phyloP scores from a whole-genome alignment of 2,113 vertebrate species.

The Vulpes ferrilata region DNA sequence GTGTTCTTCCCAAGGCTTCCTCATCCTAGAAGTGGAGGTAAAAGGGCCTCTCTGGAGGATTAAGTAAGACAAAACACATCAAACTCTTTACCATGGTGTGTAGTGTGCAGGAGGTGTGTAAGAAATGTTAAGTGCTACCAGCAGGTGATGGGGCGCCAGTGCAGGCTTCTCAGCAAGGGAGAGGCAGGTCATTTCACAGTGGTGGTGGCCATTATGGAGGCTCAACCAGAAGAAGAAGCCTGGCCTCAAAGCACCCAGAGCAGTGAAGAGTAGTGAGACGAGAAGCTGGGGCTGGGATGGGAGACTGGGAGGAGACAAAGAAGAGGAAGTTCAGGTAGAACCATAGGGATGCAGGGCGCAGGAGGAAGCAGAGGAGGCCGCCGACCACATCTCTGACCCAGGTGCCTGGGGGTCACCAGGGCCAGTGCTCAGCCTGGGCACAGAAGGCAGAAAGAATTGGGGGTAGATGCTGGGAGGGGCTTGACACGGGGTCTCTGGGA shows the following conservation, averaged over 20 bases:
- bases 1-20: too few relatives aligned
- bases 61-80: not conserved
- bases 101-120: not conserved
- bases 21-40: not conserved
- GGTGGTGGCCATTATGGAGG: not conserved
- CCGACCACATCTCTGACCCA: rapidly evolving
- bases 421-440: rapidly evolving
- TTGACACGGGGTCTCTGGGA: not conserved
- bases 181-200: not conserved
- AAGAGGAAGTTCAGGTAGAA: not conserved
- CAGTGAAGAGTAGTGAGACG: not conserved
- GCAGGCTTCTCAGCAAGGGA: not conserved
- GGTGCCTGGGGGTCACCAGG: too few relatives aligned
- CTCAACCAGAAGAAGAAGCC: not conserved
- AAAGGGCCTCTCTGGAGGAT: too few relatives aligned
- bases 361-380: not conserved
- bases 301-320: not conserved
- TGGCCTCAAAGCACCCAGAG: too few relatives aligned
- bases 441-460: too few relatives aligned
- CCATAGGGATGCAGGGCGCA: rapidly evolving
- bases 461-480: not conserved
- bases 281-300: too few relatives aligned
- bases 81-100: not conserved
- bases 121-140: not conserved
- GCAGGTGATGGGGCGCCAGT: not conserved